Evolutionary conservation across 2,113 vertebrate genomes (phyloP).

Genomic region (Arothron firmamentum): DNA sequence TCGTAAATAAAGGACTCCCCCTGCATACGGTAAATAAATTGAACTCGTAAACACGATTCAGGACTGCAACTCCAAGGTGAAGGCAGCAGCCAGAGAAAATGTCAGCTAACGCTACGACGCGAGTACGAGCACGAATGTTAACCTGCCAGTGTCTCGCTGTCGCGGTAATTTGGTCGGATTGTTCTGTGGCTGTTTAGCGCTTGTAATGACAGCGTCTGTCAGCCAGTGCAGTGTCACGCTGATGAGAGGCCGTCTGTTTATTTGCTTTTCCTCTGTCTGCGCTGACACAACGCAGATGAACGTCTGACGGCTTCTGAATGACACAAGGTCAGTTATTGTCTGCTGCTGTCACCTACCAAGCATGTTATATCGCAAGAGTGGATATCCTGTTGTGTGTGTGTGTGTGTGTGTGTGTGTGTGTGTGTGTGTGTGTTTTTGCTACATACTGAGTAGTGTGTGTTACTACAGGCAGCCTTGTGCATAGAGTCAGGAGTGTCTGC

Average conservation of each 20-base stretch:
- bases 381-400: constrained; percentile 14
- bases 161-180: constrained; percentile 27
- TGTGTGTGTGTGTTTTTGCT: background rate
- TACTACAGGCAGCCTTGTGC: constrained; percentile 20
- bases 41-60: constrained; percentile 11
- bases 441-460: too few relatives aligned
- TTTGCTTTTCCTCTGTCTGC: constrained; percentile 11
- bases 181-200: constrained; percentile 34
- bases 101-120: background rate
- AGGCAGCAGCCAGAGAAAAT: background rate
- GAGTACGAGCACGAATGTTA: background rate
- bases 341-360: constrained; percentile 19
- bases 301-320: constrained; percentile 36
- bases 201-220: constrained; percentile 18
- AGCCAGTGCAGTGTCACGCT: constrained; percentile 7
- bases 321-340: constrained; percentile 54
- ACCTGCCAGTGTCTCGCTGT: constrained; percentile 18
- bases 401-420: background rate
- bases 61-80: background rate
- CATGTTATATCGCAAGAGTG: background rate
- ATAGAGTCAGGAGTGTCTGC: constrained; percentile 45
- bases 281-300: constrained; percentile 22
- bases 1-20: constrained; percentile 50
- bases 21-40: constrained; percentile 14
- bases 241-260: constrained; percentile 36